Evolutionary conservation across 2,888 invertebrate genomes (phyloP), one percentile per base, ranked within the genome.

Genomic region (Leucania comma): DNA sequence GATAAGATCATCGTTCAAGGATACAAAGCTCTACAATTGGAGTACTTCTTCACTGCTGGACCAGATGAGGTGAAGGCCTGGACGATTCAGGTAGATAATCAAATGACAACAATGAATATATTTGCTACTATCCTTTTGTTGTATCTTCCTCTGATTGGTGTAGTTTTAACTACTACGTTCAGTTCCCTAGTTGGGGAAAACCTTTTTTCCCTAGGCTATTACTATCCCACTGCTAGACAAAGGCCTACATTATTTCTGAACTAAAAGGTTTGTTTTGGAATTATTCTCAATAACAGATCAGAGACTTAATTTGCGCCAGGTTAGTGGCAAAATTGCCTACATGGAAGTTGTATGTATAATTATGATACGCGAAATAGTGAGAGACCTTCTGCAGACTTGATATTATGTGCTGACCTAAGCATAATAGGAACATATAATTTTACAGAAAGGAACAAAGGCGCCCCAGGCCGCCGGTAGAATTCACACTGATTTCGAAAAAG

Each of bases 401-500:
- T 20, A 42, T 42, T 42, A 42, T 42, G 42, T 42, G 4, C 6
- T 42, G 6, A 42, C 42, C 42, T 17, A 20, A 53, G 6, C 2
- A 20, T 53, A 20, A 53, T 8, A 26, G 26, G 20, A 54, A 54
- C 10, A 54, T 54, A 1, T 29, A 46, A 22, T 69, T 74, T 29
- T 8, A 58, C 93, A 99, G 98, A 99, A 98, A 97, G 99, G 99
- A 71, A 98, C 99, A 0, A 99, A 99, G 93, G 99, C 99, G 0
- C 99, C 99, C 0, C 99, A 99, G 92, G 99, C 99, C 14, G 99
- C 99, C 20, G 99, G 99, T 1, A 97, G 98, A 89, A 99, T 99
- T 92, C 99, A 99, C 95, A 99, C 99, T 0, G 99, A 99, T 94
- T 99, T 99, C 94, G 99, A 99, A 94, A 99, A 99, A 93, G 99